These are phyloP conservation scores for Anarsia innoxiella DNA, from an alignment of 2,888 invertebrate genomes.

Conservation along the genomic window DNA sequence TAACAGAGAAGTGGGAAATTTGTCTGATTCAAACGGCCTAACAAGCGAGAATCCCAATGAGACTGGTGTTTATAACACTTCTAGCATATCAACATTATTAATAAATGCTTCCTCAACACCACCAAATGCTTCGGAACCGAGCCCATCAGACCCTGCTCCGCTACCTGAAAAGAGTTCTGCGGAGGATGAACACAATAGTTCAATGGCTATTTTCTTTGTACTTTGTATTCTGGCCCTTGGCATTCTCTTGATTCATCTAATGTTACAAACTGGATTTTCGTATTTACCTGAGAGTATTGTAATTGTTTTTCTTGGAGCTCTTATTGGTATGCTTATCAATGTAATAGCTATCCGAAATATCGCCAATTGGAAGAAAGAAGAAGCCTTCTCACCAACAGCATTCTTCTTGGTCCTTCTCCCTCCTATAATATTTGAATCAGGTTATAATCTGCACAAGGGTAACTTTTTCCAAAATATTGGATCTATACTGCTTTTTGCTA, in stretches of 20 bases:
- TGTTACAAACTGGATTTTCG: constrained; percentile 96
- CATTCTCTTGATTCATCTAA: constrained; percentile 93
- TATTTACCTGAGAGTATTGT: constrained; percentile 98
- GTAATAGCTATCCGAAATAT: constrained; percentile 91
- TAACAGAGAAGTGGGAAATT: constrained; percentile 24
- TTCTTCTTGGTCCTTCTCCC: constrained; percentile 97
- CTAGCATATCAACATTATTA: constrained; percentile 41
- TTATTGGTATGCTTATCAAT: constrained; percentile 93
- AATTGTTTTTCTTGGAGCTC: constrained; percentile 94
- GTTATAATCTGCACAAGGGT: constrained; percentile 98
- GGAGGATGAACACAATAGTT: constrained; percentile 97
- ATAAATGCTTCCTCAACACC: constrained; percentile 46
- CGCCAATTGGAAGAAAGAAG: constrained; percentile 97
- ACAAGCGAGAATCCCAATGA: constrained; percentile 51
- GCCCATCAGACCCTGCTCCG: constrained; percentile 83
- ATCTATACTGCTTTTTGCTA: constrained; percentile 98
- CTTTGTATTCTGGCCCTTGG: constrained; percentile 95
- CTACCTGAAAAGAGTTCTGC: constrained; percentile 93
- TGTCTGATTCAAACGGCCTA: no score
- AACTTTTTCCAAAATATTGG: constrained; percentile 98
- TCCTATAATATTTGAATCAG: constrained; percentile 99
- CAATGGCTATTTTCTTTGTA: constrained; percentile 98
- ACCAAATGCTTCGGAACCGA: constrained; percentile 61
- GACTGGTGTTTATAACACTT: constrained; percentile 45
- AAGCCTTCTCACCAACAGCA: constrained; percentile 98